These are phyloP conservation scores for Lamellibrachia satsuma DNA, from an alignment of 2,888 invertebrate genomes.

Conservation along the genomic window DNA sequence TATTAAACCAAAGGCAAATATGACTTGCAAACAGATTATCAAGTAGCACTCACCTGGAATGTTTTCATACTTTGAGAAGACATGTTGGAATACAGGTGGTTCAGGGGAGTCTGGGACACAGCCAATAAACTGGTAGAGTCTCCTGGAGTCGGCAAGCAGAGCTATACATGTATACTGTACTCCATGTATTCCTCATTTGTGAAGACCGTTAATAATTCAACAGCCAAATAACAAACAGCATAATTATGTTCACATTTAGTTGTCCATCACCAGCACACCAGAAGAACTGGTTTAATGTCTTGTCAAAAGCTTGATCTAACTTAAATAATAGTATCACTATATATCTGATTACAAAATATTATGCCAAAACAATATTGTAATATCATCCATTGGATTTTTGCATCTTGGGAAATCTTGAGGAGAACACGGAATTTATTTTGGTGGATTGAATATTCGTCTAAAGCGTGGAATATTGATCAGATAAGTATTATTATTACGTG, in stretches of 20 bases:
- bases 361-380: too few species aligned
- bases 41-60: constrained; percentile 70
- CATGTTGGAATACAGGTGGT: constrained; percentile 80
- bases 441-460: too few species aligned
- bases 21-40: not conserved
- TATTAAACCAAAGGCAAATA: too few species aligned
- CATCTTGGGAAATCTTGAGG: too few species aligned
- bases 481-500: too few species aligned
- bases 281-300: not conserved
- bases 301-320: not conserved
- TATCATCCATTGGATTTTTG: too few species aligned
- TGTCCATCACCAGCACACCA: too few species aligned
- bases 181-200: too few species aligned
- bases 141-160: constrained; percentile 64
- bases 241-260: not conserved
- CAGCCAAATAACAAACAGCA: not conserved
- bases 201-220: too few species aligned
- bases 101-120: constrained; percentile 77
- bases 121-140: constrained; percentile 89
- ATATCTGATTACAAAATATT: not conserved
- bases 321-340: not conserved
- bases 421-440: too few species aligned
- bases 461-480: too few species aligned
- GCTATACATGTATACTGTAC: not conserved
- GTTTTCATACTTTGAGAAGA: constrained; percentile 74